phyloP scores from a whole-genome alignment of 1,140 invertebrate species.

The Centruroides vittatus region DNA sequence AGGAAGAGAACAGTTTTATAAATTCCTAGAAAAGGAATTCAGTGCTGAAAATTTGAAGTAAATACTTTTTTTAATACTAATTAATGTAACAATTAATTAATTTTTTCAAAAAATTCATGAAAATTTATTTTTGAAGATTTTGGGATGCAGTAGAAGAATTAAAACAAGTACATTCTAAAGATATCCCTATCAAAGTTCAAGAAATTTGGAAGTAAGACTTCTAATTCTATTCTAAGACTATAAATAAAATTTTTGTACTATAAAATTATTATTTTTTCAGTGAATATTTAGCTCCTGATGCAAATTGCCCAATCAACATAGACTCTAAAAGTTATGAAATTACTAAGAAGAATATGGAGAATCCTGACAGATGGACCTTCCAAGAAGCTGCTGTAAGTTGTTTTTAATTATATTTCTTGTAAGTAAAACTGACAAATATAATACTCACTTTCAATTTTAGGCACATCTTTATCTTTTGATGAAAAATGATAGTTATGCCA shows the following conservation, averaged over 20 bases:
- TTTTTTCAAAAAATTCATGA: neutral
- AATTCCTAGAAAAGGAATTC: slow-evolving; percentile 96
- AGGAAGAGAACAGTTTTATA: slow-evolving; percentile 90
- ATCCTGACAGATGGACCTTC: slow-evolving; percentile 81
- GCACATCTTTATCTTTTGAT: slow-evolving; percentile 98
- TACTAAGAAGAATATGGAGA: slow-evolving; percentile 56
- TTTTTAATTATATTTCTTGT: neutral
- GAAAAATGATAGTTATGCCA: slow-evolving; percentile 97
- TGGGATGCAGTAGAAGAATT: slow-evolving; percentile 91
- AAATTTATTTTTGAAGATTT: slow-evolving; percentile 47
- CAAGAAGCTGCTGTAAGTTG: slow-evolving; percentile 69
- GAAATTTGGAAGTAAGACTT: slow-evolving; percentile 59
- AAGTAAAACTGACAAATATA: neutral
- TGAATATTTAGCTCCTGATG: slow-evolving; percentile 40
- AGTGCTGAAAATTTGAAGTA: slow-evolving; percentile 96
- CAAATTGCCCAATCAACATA: slow-evolving; percentile 92
- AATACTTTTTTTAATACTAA: slow-evolving; percentile 18
- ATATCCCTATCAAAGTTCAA: slow-evolving; percentile 67
- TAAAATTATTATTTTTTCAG: neutral
- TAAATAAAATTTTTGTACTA: neutral
- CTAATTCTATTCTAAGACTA: neutral
- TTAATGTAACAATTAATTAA: no score
- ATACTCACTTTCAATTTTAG: slow-evolving; percentile 30
- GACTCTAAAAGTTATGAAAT: slow-evolving; percentile 74
- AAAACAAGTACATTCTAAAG: slow-evolving; percentile 49